Evolutionary conservation across 1,140 invertebrate genomes (phyloP), one percentile per base, ranked within the genome.

Genomic region (Drosophila setifemur): DNA sequence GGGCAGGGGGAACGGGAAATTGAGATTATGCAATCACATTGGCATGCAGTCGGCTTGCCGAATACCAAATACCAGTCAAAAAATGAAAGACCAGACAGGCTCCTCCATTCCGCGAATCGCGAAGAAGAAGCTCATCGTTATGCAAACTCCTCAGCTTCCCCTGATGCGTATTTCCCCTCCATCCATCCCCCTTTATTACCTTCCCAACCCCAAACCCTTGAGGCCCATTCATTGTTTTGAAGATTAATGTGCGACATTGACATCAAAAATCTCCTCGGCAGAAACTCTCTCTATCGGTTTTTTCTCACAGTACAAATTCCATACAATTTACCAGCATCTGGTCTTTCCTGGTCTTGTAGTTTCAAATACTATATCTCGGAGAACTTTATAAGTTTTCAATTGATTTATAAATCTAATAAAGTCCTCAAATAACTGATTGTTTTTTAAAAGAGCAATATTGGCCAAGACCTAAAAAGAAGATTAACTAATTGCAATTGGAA

Each of bases 21-120:
- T 28, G 19, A 3, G 26, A 54, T 77, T 77, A 78, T 61, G 76
- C 44, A 81, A 79, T 71, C 63, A 42, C 53, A 64, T 75, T 60
- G 76, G 76, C 50, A 79, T 79, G 70, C 71, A 66, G 64, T 29
- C 28, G 67, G 21, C 25, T 50, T 70, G 63, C 72, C 64, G 76
- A 69, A 70, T 45, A 50, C 49, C 21, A 14, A 29, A 29, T 49
- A 21, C 31, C 39, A 44, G 16, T 23, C 31, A 42, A n/a, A n/a
- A n/a, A n/a, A n/a, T n/a, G 45, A 40, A 33, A 28, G 11, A 21
- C 21, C 19, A n/a, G 18, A n/a, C 39, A 23, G 19, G 43, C 35
- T 35, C 31, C 29, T 5, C 21, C 40, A 8, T 54, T 53, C 48
- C n/a, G 19, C 49, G 23, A 19, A 45, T 63, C 39, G 40, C 3